Conservation (phyloP, 1,140 invertebrate species). For the Drosophila fuyamai region DNA sequence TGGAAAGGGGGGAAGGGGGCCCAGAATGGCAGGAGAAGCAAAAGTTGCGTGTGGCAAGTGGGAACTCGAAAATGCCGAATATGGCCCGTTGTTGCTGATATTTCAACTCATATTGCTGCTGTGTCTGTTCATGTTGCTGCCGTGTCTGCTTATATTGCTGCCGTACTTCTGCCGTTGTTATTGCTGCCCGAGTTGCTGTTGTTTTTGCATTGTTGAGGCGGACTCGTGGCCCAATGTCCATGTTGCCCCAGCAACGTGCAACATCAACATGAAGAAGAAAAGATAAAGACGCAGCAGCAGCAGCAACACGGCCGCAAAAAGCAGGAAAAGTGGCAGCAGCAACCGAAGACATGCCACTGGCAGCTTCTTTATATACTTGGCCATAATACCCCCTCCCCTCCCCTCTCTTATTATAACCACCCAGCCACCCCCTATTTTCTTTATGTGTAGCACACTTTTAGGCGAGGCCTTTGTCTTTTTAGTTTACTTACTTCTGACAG, state of each 20-base stretch:
- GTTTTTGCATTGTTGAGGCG: slow-evolving; percentile 34
- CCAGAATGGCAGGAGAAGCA: slow-evolving; percentile 8
- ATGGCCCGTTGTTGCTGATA: slow-evolving; percentile 34
- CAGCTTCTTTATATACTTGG: slow-evolving; percentile 61
- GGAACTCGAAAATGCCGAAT: slow-evolving; percentile 38
- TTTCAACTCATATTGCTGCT: slow-evolving; percentile 11
- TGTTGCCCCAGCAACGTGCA: slow-evolving; percentile 68
- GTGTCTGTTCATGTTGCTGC: slow-evolving; percentile 3
- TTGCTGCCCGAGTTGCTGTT: slow-evolving; percentile 28
- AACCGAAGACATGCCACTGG: slow-evolving; percentile 23
- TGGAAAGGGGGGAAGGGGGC: neutral
- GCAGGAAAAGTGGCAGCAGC: slow-evolving; percentile 34
- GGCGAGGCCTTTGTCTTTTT: slow-evolving; percentile 80
- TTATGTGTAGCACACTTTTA: slow-evolving; percentile 82
- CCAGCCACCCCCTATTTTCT: slow-evolving; percentile 21
- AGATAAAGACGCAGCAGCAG: slow-evolving; percentile 60
- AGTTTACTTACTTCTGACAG: slow-evolving; percentile 70
- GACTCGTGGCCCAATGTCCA: slow-evolving; percentile 46
- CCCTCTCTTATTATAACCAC: neutral
- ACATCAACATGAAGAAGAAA: slow-evolving; percentile 14
- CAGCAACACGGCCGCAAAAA: slow-evolving; percentile 22
- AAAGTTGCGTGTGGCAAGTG: slow-evolving; percentile 36
- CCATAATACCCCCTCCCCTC: slow-evolving; percentile 5
- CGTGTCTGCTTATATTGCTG: slow-evolving; percentile 7
- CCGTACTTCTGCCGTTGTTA: slow-evolving; percentile 25